Base-by-base conservation (phyloP, 2,888 invertebrate genomes). In the Xestia sexstrigata region DNA sequence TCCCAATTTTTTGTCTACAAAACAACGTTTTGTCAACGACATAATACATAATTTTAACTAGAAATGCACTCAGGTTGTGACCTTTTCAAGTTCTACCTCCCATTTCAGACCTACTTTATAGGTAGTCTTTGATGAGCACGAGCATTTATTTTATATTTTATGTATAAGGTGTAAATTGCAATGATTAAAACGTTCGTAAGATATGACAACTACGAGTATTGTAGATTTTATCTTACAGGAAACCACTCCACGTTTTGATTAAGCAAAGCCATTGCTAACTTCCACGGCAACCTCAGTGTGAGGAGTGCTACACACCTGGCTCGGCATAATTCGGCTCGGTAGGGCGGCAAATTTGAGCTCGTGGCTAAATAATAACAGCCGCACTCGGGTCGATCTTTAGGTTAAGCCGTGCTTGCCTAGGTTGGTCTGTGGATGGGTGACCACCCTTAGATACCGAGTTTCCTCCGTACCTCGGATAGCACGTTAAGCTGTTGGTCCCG, bases 181-280 rank as follows among this genome's bases (percentile, higher is more conserved):
- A 15, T 72, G n/a, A n/a, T 35, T 47, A 20, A 70, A 2, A 8
- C n/a, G 35, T 71, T 71, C 35, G 17, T 20, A 26, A 39, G 26
- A 71, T 26, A 42, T 55, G 11, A 47, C 20, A 15, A 47, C 35
- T n/a, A 20, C 8, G 30, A 60, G 30, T 30, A 30, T 20, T n/a
- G 30, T n/a, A 35, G 42, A 77, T 42, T 79, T 49, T 58, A 58
- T 49, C n/a, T 26, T 49, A 79, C 42, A 79, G 4, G 62, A 35
- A 62, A 26, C 45, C 62, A 63, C 73, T 49, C 55, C n/a, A 42
- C 30, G 39, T 62, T 79, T 58, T 79, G 75, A 79, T 81, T 68
- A 79, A 68, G 60, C 62, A 63, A 74, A 74, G 75, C 60, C 63
- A 74, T 52, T 47, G 52, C 62, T 55, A 30, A 79, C 62, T 52